A percentile compares a stretch with the other conserved stretches of the same genome.
These are phyloP conservation scores for Pholis gunnellus DNA, from an alignment of 2,113 vertebrate genomes.

Conservation along the genomic window DNA sequence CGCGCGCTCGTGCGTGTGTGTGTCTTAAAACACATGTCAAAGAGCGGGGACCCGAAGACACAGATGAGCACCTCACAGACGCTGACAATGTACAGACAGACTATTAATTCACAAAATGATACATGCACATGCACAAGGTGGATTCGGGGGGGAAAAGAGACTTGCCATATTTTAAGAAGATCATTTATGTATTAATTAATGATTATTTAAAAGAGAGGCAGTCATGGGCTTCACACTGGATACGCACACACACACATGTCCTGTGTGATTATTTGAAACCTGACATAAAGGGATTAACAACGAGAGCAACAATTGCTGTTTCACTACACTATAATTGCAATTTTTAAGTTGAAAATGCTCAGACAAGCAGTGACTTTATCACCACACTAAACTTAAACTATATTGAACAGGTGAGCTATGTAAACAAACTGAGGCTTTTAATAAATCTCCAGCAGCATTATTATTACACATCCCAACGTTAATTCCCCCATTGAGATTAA, in stretches of 20 bases:
- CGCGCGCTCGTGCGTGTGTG: background rate
- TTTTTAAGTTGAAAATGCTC: background rate
- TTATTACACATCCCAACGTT: constrained; percentile 8
- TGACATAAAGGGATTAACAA: background rate
- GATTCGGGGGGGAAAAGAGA: background rate
- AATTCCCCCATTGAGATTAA: constrained; percentile 36
- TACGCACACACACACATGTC: background rate
- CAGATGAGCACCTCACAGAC: constrained; percentile 8
- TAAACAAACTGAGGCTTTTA: constrained; percentile 22
- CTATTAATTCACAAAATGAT: background rate
- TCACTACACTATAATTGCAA: constrained; percentile 4
- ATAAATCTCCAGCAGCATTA: constrained; percentile 8
- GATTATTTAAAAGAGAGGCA: background rate
- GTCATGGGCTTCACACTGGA: constrained; percentile 1
- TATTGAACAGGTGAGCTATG: background rate
- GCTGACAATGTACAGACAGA: constrained; percentile 15
- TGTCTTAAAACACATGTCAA: constrained; percentile 11
- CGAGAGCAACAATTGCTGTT: background rate
- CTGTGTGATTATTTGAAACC: constrained; percentile 2
- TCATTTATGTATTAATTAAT: background rate
- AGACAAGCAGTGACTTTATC: constrained; percentile 18
- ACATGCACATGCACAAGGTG: background rate
- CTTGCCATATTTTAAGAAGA: background rate
- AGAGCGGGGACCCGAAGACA: constrained; percentile 29
- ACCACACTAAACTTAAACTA: background rate